Conservation (phyloP, 2,888 invertebrate species). For the Pollenia griseotomentosa region DNA sequence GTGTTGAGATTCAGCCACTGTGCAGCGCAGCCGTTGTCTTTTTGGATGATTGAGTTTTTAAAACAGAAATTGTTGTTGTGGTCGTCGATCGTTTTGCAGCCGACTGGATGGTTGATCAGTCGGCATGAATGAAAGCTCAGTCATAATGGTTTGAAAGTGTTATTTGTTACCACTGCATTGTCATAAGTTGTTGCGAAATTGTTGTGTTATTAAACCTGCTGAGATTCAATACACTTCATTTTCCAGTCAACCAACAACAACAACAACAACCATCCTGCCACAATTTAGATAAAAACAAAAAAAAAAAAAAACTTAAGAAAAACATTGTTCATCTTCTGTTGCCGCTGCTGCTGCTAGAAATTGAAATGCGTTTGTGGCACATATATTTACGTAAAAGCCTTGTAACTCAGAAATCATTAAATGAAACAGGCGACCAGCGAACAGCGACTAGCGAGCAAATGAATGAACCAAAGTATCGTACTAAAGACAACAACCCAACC, state of each 20-base stretch:
- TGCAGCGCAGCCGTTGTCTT: slow-evolving; percentile 8
- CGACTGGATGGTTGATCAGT: slow-evolving; percentile 50
- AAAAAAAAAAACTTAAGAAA: background rate
- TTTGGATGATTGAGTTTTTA: slow-evolving; percentile 68
- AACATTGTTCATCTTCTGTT: slow-evolving; percentile 65
- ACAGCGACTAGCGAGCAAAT: slow-evolving; percentile 37
- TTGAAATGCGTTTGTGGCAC: slow-evolving; percentile 74
- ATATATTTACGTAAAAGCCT: slow-evolving; percentile 73
- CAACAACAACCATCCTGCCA: slow-evolving; percentile 32
- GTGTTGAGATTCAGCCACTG: too few species aligned
- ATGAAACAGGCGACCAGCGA: slow-evolving; percentile 73
- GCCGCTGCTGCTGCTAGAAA: slow-evolving; percentile 49
- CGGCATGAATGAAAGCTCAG: slow-evolving; percentile 73
- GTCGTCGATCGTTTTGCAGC: slow-evolving; percentile 10
- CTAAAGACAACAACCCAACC: slow-evolving; percentile 29
- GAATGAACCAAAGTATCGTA: slow-evolving; percentile 28
- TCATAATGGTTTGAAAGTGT: slow-evolving; percentile 73
- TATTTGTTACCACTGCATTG: slow-evolving; percentile 75
- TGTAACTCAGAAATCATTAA: slow-evolving; percentile 83
- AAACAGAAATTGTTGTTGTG: slow-evolving; percentile 42
- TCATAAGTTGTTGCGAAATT: slow-evolving; percentile 83
- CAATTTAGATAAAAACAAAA: slow-evolving; percentile 30
- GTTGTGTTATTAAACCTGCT: slow-evolving; percentile 82
- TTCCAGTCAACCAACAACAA: slow-evolving; percentile 25
- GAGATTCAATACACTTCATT: slow-evolving; percentile 75